Percentiles rank a stretch among this genome's conserved stretches.
Evolutionary conservation across 2,113 vertebrate genomes (phyloP).

Genomic region (Eublepharis macularius): DNA sequence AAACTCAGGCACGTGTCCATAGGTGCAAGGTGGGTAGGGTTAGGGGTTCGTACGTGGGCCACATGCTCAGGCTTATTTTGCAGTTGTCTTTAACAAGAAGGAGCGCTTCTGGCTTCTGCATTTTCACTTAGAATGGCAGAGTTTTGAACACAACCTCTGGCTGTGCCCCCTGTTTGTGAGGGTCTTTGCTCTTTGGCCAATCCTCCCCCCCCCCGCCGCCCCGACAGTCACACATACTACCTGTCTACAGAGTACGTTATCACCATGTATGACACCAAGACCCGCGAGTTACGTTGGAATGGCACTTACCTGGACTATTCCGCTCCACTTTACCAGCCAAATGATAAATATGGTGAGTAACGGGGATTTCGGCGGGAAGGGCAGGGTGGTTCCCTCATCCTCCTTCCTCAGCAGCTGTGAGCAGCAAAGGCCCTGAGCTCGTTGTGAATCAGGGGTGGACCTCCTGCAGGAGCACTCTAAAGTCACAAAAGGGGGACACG

Average conservation of each 20-base stretch:
- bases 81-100: background rate
- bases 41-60: too few relatives aligned
- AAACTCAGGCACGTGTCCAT: too few relatives aligned
- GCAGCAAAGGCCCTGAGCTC: too few relatives aligned
- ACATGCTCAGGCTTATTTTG: too few relatives aligned
- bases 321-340: constrained; percentile 78
- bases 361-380: fast-evolving
- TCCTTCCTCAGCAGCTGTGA: too few relatives aligned
- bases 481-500: too few relatives aligned
- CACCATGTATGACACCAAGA: constrained; percentile 94
- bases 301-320: constrained; percentile 94
- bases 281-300: constrained; percentile 90
- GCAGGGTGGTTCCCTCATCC: background rate
- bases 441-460: too few relatives aligned
- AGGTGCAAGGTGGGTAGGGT: too few relatives aligned
- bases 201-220: fast-evolving
- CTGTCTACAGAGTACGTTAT: constrained; percentile 87
- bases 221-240: background rate
- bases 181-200: background rate
- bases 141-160: background rate
- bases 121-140: background rate
- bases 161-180: background rate
- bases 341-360: constrained; percentile 86
- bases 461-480: too few relatives aligned
- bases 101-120: background rate